Evolutionary conservation across 1,140 invertebrate genomes (phyloP).

Genomic region (Pantala flavescens): DNA sequence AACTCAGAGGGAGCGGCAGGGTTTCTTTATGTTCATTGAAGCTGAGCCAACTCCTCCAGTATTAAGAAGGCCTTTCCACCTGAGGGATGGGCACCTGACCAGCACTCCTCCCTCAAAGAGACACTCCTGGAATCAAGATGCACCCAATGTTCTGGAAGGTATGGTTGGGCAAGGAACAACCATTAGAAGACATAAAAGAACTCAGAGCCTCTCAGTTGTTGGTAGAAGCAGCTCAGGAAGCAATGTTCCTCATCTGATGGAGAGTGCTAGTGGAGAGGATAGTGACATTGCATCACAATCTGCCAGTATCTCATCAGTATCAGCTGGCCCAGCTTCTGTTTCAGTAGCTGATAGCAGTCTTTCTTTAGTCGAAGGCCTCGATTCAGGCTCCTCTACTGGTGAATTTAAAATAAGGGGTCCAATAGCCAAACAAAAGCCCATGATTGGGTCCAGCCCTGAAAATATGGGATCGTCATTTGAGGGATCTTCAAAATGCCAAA

Average conservation of each 20-base stretch:
- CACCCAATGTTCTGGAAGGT: not conserved
- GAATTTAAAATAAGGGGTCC: not conserved
- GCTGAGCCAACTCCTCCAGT: slow-evolving; percentile 43
- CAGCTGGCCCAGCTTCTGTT: not conserved
- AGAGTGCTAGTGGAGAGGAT: not conserved
- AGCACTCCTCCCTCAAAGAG: slow-evolving; percentile 38
- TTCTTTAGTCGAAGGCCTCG: not conserved
- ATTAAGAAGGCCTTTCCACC: slow-evolving; percentile 39
- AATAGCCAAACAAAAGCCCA: not conserved
- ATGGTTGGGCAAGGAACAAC: not conserved
- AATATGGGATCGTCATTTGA: not conserved
- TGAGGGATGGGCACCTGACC: slow-evolving; percentile 21
- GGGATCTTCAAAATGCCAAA: not conserved
- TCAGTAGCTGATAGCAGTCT: not conserved
- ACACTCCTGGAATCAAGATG: slow-evolving; percentile 45
- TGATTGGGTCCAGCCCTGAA: not conserved
- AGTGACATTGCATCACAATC: not conserved
- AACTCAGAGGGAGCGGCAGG: slow-evolving; percentile 22
- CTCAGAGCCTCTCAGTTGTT: slow-evolving; percentile 14
- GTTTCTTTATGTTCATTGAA: slow-evolving; percentile 47
- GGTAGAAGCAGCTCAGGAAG: not conserved
- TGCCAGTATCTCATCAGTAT: not conserved
- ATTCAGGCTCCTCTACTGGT: not conserved
- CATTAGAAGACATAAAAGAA: slow-evolving; percentile 11
- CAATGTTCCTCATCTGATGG: not conserved